Percentiles rank a stretch among this genome's conserved stretches.
These are phyloP conservation scores for Mesopsocus fuscifrons DNA, from an alignment of 2,888 invertebrate species.

Conservation along the genomic window DNA sequence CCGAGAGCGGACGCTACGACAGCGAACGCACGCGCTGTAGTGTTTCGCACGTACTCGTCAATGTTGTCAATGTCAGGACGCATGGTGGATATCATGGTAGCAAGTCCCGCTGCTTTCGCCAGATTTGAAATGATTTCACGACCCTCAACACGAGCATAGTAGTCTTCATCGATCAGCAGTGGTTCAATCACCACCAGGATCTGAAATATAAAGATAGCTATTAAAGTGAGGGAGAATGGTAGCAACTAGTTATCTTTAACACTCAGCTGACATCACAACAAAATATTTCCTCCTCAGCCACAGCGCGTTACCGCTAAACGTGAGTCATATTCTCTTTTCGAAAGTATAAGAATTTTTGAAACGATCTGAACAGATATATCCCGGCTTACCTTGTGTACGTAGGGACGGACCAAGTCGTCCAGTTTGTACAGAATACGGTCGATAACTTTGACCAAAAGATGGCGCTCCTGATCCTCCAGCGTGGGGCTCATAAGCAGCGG, in stretches of 20 bases:
- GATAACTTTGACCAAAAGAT: conserved; percentile 95
- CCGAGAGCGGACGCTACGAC: conserved; percentile 98
- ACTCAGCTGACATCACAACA: no score
- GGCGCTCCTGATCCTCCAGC: conserved; percentile 96
- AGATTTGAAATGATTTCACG: conserved; percentile 98
- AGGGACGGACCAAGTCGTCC: conserved; percentile 95
- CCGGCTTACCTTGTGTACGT: conserved; percentile 90
- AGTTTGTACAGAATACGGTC: conserved; percentile 96
- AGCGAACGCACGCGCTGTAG: conserved; percentile 98
- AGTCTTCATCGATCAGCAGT: conserved; percentile 95
- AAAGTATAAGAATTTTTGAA: no score
- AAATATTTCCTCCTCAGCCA: no score
- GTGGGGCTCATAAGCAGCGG: conserved; percentile 99
- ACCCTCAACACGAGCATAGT: conserved; percentile 98
- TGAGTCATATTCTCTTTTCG: no score
- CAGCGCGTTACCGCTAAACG: no score
- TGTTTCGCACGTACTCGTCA: conserved; percentile 98
- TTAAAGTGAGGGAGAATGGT: not conserved
- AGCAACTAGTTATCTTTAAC: no score
- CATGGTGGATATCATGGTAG: conserved; percentile 99
- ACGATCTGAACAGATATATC: no score
- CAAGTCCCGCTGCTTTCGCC: conserved; percentile 96
- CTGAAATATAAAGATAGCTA: conserved; percentile 23
- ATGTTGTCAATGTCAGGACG: conserved; percentile 99
- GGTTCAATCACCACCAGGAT: conserved; percentile 99